Evolutionary conservation across 2,888 invertebrate species (phyloP).

Genomic region (Chymomyza caudatula): DNA sequence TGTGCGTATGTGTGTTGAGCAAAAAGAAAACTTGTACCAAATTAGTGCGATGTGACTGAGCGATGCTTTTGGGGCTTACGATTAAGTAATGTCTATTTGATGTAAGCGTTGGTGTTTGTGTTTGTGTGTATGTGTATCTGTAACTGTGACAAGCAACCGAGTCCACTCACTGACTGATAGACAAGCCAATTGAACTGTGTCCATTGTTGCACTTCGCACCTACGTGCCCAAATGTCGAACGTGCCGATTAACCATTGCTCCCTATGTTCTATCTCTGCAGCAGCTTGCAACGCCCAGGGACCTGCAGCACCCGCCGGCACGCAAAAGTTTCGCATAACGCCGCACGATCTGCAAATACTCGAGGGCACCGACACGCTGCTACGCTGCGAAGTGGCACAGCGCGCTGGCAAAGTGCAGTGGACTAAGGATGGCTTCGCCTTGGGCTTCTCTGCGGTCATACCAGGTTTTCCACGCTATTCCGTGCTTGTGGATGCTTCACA

Average conservation of each 20-base stretch:
- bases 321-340: slow-evolving; percentile 89
- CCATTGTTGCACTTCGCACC: slow-evolving; percentile 48
- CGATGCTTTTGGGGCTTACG: slow-evolving; percentile 59
- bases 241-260: slow-evolving; percentile 58
- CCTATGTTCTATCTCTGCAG: slow-evolving; percentile 7
- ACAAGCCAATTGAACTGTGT: slow-evolving; percentile 53
- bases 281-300: slow-evolving; percentile 16
- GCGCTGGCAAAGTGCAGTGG: slow-evolving; percentile 94
- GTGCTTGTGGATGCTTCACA: slow-evolving; percentile 89
- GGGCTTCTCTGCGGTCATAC: slow-evolving; percentile 86
- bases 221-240: slow-evolving; percentile 67
- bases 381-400: slow-evolving; percentile 90
- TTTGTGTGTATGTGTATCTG: slow-evolving; percentile 36
- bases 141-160: slow-evolving; percentile 35
- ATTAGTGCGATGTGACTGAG: slow-evolving; percentile 72
- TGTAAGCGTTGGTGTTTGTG: slow-evolving; percentile 53
- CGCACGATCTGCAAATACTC: slow-evolving; percentile 87
- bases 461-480: slow-evolving; percentile 91
- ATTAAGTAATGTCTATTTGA: slow-evolving; percentile 69
- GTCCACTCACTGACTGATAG: slow-evolving; percentile 32
- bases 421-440: slow-evolving; percentile 95
- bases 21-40: slow-evolving; percentile 52
- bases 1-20: not conserved
- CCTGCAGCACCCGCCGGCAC: slow-evolving; percentile 73
- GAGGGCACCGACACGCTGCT: slow-evolving; percentile 90